Conservation (phyloP, 1,140 invertebrate genomes). For the Papilio dardanus region DNA sequence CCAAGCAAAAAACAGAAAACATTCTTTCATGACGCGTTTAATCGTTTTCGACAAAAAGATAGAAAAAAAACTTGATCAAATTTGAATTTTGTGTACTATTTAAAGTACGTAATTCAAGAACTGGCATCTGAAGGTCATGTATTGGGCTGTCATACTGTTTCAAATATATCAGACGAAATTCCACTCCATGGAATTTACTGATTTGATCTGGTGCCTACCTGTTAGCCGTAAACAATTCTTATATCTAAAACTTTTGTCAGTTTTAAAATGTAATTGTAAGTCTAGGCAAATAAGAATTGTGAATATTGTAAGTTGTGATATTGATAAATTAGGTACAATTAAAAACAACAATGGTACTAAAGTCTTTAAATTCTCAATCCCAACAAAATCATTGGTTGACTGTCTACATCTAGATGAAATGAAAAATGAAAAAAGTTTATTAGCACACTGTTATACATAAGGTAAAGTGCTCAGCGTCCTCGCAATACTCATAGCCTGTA, state of each 20-base stretch:
- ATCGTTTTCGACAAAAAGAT: background rate
- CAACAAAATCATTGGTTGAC: background rate
- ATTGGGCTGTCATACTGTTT: no score
- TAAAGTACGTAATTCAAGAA: background rate
- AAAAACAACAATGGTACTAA: background rate
- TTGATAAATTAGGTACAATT: no score
- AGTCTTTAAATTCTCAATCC: background rate
- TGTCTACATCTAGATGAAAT: no score
- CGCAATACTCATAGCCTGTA: no score
- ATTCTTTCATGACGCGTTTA: constrained; percentile 14
- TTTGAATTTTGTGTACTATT: background rate
- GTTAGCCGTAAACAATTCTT: no score
- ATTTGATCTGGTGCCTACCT: no score
- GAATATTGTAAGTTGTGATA: background rate
- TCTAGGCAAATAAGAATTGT: background rate
- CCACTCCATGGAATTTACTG: no score
- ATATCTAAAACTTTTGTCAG: background rate
- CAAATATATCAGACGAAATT: no score
- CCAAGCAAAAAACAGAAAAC: background rate
- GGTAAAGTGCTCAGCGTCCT: no score
- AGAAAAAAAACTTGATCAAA: background rate
- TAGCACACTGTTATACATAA: no score
- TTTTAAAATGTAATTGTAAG: background rate
- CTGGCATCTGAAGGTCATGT: no score
- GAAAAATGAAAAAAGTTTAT: no score